These are phyloP conservation scores for Pyrgilauda ruficollis DNA, from an alignment of 2,113 vertebrate genomes.

Conservation along the genomic window DNA sequence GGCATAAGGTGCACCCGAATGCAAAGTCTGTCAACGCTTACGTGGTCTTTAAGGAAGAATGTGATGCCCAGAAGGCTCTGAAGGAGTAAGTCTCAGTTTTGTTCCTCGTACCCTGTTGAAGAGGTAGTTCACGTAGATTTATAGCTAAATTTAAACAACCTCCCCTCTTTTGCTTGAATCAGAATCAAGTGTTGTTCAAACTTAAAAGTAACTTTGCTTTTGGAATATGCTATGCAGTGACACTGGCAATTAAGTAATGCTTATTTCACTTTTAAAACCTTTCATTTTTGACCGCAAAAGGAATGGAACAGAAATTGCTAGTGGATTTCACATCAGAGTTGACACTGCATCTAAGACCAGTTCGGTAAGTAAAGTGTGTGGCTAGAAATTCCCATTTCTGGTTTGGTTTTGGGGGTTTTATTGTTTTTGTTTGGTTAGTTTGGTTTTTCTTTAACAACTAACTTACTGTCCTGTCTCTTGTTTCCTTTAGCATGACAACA, in stretches of 20 bases:
- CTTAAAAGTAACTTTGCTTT: background rate
- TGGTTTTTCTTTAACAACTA: background rate
- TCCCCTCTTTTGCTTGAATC: background rate
- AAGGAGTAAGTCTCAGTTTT: conserved; percentile 74
- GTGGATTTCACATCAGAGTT: conserved; percentile 85
- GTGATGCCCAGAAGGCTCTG: conserved; percentile 76
- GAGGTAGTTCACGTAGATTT: background rate
- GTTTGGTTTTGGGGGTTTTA: background rate
- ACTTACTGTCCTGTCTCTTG: background rate
- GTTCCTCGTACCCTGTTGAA: background rate
- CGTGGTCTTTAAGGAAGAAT: conserved; percentile 86
- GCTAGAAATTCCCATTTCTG: background rate
- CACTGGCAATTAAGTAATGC: background rate
- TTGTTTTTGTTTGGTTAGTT: background rate
- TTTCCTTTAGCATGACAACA: conserved; percentile 84
- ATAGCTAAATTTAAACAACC: background rate
- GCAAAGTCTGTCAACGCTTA: conserved; percentile 89
- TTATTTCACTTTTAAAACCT: background rate
- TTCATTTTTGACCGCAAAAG: conserved; percentile 63
- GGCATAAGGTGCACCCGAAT: conserved; percentile 85
- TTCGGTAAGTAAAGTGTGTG: conserved; percentile 67
- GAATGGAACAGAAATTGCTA: conserved; percentile 86
- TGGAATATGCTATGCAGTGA: background rate
- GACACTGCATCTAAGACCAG: conserved; percentile 76
- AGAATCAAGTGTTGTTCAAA: background rate